Evolutionary conservation across 2,888 invertebrate genomes (phyloP).

Genomic region (Tetramorium bicarinatum): DNA sequence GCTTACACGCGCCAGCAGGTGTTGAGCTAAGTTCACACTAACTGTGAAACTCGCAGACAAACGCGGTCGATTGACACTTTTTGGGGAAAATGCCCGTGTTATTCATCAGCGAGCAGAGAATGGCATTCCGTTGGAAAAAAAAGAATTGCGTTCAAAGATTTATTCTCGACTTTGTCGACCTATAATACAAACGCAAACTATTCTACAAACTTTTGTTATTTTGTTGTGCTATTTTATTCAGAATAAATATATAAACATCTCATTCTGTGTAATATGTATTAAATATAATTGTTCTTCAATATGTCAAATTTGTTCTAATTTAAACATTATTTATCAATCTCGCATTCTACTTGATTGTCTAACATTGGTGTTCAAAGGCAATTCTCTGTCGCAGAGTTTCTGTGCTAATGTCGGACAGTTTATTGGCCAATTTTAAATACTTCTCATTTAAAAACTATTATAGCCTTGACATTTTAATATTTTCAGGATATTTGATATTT

Average conservation of each 20-base stretch:
- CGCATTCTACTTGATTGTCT: neutral
- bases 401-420: neutral
- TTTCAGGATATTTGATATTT: neutral
- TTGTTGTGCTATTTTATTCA: neutral
- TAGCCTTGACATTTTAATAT: neutral
- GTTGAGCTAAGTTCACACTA: conserved; percentile 1
- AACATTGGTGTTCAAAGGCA: neutral
- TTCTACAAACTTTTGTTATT: neutral
- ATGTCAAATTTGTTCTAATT: neutral
- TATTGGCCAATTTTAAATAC: neutral
- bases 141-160: neutral
- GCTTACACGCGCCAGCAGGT: conserved; percentile 7
- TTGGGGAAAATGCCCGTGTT: neutral
- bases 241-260: neutral
- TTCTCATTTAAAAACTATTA: neutral
- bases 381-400: neutral
- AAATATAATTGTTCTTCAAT: neutral
- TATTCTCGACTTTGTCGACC: neutral
- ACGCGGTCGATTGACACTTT: neutral
- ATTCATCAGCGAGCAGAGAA: neutral
- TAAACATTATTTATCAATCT: neutral
- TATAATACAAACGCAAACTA: neutral
- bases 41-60: neutral
- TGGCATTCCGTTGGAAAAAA: neutral
- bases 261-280: neutral